Evolutionary conservation across 2,797 vertebrate genomes (phyloP).

Genomic region (Psittacula derbiana): DNA sequence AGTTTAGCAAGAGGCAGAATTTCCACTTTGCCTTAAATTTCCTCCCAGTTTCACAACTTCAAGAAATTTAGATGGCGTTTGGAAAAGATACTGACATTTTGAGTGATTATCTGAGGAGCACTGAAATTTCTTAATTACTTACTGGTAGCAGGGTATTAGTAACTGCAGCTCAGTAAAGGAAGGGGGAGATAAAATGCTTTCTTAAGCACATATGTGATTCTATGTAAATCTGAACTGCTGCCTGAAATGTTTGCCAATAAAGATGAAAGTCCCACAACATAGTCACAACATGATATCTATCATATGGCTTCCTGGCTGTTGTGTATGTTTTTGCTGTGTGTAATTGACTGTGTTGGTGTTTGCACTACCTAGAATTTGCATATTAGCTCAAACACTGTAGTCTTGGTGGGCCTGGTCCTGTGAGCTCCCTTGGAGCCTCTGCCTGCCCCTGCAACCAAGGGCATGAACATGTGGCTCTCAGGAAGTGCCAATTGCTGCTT

Average conservation of each 20-base stretch:
- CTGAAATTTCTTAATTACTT: conserved; percentile 28
- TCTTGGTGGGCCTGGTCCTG: conserved; percentile 6
- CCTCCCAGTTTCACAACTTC: neutral
- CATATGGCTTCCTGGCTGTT: conserved; percentile 76
- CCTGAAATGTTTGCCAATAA: conserved; percentile 81
- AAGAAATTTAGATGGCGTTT: neutral
- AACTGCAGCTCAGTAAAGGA: conserved; percentile 58
- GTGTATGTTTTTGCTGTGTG: conserved; percentile 69
- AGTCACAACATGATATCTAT: conserved; percentile 76
- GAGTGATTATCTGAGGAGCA: conserved; percentile 27
- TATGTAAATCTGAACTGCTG: conserved; percentile 79
- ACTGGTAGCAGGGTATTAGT: conserved; percentile 33
- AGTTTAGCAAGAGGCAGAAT: neutral
- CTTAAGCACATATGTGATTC: conserved; percentile 79
- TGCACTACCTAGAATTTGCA: conserved; percentile 70
- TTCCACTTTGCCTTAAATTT: neutral
- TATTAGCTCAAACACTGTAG: conserved; percentile 41
- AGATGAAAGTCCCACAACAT: conserved; percentile 75
- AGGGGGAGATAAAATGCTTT: conserved; percentile 67
- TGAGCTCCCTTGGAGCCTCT: neutral
- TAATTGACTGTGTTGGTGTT: conserved; percentile 64
- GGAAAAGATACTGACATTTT: conserved; percentile 30
- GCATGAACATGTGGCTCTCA: neutral
- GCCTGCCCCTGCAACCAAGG: neutral
- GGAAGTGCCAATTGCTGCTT: neutral